These are phyloP conservation scores for Aegithalos caudatus DNA, from an alignment of 2,113 vertebrate species.

Conservation along the genomic window DNA sequence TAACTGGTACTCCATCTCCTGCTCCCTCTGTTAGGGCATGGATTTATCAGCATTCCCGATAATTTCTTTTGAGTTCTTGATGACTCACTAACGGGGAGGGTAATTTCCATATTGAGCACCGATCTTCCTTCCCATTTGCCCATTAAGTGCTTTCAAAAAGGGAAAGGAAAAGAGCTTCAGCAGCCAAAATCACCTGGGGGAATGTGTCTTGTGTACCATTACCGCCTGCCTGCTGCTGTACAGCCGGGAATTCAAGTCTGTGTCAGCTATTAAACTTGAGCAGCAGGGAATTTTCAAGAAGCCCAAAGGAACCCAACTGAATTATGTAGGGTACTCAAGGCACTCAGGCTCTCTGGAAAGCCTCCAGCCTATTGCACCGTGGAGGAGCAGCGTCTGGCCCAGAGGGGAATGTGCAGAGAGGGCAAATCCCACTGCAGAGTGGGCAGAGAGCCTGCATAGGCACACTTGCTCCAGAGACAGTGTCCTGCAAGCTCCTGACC, in stretches of 20 bases:
- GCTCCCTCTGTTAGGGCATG: not conserved
- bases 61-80: not conserved
- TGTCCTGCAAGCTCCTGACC: not conserved
- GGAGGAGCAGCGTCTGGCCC: not conserved
- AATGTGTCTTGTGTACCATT: not conserved
- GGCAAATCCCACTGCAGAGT: not conserved
- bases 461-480: not conserved
- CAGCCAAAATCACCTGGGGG: not conserved
- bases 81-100: not conserved
- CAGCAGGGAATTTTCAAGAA: not conserved
- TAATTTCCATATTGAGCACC: not conserved
- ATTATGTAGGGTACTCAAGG: rapidly evolving
- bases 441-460: not conserved
- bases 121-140: not conserved
- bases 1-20: not conserved
- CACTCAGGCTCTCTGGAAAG: not conserved
- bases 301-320: not conserved
- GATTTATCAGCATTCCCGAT: not conserved
- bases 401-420: not conserved
- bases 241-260: not conserved
- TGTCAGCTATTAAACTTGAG: not conserved
- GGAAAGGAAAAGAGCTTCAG: not conserved
- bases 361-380: not conserved
- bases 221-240: not conserved
- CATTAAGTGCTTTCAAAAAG: not conserved